Base-by-base conservation (phyloP, 1,140 invertebrate species). In the Drosophila repletoides region DNA sequence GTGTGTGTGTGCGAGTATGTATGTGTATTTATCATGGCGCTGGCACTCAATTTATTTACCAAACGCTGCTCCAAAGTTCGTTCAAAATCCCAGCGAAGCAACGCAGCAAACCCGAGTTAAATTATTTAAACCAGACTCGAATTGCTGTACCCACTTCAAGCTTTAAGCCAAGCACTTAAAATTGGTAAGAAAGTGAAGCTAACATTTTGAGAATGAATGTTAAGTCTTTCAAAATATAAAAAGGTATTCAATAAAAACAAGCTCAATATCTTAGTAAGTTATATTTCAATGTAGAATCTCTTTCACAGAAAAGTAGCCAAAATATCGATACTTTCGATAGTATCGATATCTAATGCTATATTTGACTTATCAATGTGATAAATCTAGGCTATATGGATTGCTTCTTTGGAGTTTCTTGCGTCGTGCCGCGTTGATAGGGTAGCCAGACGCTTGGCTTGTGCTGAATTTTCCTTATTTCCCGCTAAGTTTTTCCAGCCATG, bases 41-140 rank as follows among this genome's bases (percentile, higher is more conserved):
- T 49, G 59, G 66, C 74, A 73, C 75, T 76, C 81, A 87, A 87
- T 87, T 80, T 88, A 88, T 88, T 84, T 88, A 73, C 66, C 60
- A 72, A 79, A 66, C 72, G 46, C 40, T 52, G 55, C 55, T 28
- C 29, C 17, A 28, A 15, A 36, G 38, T 29, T 36, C 14, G n/a
- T 43, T 41, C 38, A 56, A 56, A 38, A 58, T 40, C 52, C 31
- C 53, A 49, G 26, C 10, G 9, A 31, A 19, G 14, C 21, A 33
- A 15, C 15, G 29, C 38, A 55, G 7, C 24, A 41, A 24, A 59
- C 6, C 14, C 15, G 17, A 40, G 5, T 15, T 48, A 17, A 49
- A 59, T 19, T 33, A 26, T 12, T 10, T 3, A 2, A 41, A 1
- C 7, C 5, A 2, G 5, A 0, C 3, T 10, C 12, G 36, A 29